Conservation (phyloP, 2,888 invertebrate genomes). For the Dioctria linearis region DNA sequence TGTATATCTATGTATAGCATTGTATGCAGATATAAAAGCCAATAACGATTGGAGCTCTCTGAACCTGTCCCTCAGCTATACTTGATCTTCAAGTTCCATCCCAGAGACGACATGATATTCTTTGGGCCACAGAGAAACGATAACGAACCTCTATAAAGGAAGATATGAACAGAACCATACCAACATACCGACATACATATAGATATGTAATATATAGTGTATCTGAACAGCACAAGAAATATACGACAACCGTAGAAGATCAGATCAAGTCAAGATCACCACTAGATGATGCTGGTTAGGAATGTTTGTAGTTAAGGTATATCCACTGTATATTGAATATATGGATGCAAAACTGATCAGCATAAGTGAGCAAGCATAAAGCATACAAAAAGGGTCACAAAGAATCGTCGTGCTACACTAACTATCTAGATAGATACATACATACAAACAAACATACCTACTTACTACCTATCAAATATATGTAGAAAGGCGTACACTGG, state of each 20-base stretch:
- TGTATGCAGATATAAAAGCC: slow-evolving; percentile 53
- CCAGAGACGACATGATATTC: slow-evolving; percentile 31
- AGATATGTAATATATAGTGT: neutral
- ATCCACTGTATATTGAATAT: slow-evolving; percentile 23
- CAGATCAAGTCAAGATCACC: slow-evolving; percentile 57
- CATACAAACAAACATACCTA: neutral
- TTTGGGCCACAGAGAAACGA: slow-evolving; percentile 27
- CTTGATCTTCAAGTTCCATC: slow-evolving; percentile 13
- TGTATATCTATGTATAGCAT: slow-evolving; percentile 55
- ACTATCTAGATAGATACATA: neutral
- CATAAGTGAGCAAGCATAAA: slow-evolving; percentile 57
- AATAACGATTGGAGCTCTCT: slow-evolving; percentile 58
- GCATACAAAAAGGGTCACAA: slow-evolving; percentile 52
- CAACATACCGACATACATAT: too few species aligned
- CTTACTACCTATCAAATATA: neutral
- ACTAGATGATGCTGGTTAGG: slow-evolving; percentile 50
- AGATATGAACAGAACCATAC: slow-evolving; percentile 36
- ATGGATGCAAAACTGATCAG: slow-evolving; percentile 55
- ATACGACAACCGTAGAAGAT: slow-evolving; percentile 54
- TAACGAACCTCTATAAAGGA: slow-evolving; percentile 37
- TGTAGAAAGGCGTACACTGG: slow-evolving; percentile 12
- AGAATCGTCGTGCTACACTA: neutral
- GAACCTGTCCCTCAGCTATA: slow-evolving; percentile 46
- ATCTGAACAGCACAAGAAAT: slow-evolving; percentile 39
- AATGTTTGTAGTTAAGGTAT: slow-evolving; percentile 38